A percentile compares a stretch with the other conserved stretches of the same genome.
These are phyloP conservation scores for Lathamus discolor DNA, from an alignment of 2,113 vertebrate species.

Conservation along the genomic window DNA sequence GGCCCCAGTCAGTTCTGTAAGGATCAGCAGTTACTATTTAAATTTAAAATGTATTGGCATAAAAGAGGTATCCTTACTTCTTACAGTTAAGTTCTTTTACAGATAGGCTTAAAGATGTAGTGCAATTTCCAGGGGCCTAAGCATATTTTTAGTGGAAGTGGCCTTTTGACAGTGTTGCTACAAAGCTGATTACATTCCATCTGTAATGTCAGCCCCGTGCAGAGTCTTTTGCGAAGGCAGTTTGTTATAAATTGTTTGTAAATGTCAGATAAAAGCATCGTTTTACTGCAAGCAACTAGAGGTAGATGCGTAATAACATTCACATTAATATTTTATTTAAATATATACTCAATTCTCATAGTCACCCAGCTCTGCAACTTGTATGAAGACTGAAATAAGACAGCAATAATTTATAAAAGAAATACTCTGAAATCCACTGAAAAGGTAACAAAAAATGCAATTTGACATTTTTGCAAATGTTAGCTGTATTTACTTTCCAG, in stretches of 20 bases:
- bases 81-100: neutral
- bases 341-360: neutral
- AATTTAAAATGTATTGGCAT: neutral
- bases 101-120: neutral
- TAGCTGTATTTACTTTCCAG: neutral
- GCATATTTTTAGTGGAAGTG: neutral
- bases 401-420: neutral
- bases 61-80: neutral
- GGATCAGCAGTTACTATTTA: conserved; percentile 8
- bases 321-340: neutral
- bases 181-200: neutral
- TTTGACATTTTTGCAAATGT: neutral
- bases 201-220: neutral
- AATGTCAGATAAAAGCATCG: conserved; percentile 2
- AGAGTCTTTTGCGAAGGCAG: neutral
- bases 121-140: neutral
- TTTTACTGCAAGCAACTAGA: neutral
- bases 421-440: neutral
- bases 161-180: neutral
- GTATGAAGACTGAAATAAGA: neutral
- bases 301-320: neutral
- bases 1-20: neutral
- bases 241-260: neutral
- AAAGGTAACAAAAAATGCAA: neutral
- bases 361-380: neutral